Conservation (phyloP, 2,797 vertebrate genomes). For the Harpagifer antarcticus region DNA sequence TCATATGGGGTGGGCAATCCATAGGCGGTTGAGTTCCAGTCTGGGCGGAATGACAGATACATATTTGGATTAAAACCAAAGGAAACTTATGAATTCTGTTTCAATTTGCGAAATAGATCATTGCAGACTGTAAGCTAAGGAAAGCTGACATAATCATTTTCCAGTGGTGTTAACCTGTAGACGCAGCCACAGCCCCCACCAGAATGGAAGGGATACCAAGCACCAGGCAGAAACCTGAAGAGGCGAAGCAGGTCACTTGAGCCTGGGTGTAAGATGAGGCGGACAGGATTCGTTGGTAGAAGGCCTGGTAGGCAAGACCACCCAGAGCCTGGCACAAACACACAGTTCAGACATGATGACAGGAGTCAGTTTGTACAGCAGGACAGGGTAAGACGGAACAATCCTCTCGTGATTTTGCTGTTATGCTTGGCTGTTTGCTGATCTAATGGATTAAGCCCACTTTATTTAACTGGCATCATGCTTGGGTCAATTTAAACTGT, state of each 20-base stretch:
- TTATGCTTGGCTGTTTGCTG: conserved; percentile 18
- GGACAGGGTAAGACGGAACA: neutral
- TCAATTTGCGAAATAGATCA: neutral
- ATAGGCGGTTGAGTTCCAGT: conserved; percentile 79
- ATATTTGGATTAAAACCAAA: neutral
- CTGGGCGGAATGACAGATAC: conserved; percentile 38
- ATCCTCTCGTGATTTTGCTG: neutral
- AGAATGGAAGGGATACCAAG: conserved; percentile 80
- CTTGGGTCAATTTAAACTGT: neutral
- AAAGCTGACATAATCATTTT: neutral
- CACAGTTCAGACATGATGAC: conserved; percentile 32
- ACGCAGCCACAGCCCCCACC: conserved; percentile 79
- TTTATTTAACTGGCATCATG: neutral
- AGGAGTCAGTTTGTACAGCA: conserved; percentile 24
- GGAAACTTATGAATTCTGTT: neutral
- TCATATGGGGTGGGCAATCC: conserved; percentile 67
- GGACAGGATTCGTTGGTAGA: conserved; percentile 82
- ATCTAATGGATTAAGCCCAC: conserved; percentile 17
- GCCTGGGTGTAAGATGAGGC: conserved; percentile 80
- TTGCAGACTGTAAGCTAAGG: neutral
- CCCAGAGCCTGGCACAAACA: conserved; percentile 77
- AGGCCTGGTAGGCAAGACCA: conserved; percentile 80
- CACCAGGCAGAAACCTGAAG: conserved; percentile 78
- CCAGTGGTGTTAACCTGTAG: conserved; percentile 69
- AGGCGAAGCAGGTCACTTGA: conserved; percentile 80